These are phyloP conservation scores for Oncorhynchus mykiss DNA, from an alignment of 2,113 vertebrate species.

Conservation along the genomic window DNA sequence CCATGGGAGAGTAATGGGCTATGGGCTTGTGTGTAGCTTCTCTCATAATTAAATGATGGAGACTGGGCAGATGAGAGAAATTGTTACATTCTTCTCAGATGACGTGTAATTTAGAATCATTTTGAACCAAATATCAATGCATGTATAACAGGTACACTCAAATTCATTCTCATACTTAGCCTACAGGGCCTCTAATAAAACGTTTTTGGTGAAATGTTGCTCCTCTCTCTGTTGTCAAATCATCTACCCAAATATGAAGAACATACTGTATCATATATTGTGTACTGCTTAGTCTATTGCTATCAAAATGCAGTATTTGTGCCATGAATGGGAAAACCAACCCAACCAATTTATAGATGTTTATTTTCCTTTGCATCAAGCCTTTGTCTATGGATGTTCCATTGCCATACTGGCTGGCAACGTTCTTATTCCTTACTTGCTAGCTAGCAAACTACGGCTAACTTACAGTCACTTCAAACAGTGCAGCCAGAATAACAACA, in stretches of 20 bases:
- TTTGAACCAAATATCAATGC: slow-evolving; percentile 53
- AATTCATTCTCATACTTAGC: slow-evolving; percentile 23
- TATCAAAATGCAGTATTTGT: neutral
- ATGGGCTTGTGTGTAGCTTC: slow-evolving; percentile 28
- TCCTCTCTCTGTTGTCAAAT: slow-evolving; percentile 53
- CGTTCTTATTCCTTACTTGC: too few relatives aligned
- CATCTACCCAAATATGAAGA: slow-evolving; percentile 41
- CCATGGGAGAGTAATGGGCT: slow-evolving; percentile 50
- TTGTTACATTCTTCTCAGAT: slow-evolving; percentile 63
- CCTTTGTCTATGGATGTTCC: neutral
- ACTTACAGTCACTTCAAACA: too few relatives aligned
- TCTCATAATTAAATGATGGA: slow-evolving; percentile 64
- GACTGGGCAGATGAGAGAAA: slow-evolving; percentile 58
- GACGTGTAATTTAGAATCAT: slow-evolving; percentile 47
- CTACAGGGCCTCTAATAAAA: too few relatives aligned
- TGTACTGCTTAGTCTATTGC: neutral
- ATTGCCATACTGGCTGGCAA: too few relatives aligned
- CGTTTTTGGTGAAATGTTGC: too few relatives aligned
- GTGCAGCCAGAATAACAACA: too few relatives aligned
- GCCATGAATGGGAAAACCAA: too few relatives aligned
- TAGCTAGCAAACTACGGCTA: too few relatives aligned
- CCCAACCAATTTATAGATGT: too few relatives aligned
- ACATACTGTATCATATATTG: neutral
- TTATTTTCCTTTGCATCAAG: neutral
- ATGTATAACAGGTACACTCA: slow-evolving; percentile 45